phyloP scores from a whole-genome alignment of 92 coral and sea anemone species.

The Palythoa grandis region DNA sequence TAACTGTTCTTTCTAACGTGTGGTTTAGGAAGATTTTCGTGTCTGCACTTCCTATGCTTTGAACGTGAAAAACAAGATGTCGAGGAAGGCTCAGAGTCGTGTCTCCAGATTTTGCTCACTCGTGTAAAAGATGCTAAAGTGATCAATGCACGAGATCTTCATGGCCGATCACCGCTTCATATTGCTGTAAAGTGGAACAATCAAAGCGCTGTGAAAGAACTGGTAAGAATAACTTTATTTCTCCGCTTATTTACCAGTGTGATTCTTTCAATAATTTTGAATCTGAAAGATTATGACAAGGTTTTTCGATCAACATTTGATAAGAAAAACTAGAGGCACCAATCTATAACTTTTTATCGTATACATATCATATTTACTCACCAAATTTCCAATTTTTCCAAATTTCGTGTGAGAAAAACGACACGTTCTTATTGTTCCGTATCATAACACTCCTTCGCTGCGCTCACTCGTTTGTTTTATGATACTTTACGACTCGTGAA shows the following conservation, averaged over 20 bases:
- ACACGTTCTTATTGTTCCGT: no score
- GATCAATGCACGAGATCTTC: constrained; percentile 68
- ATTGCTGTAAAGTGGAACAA: constrained; percentile 74
- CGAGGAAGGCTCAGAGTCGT: constrained; percentile 26
- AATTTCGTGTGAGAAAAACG: no score
- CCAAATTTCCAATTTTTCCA: no score
- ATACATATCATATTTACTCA: no score
- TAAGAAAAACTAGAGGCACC: no score
- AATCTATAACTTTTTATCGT: no score
- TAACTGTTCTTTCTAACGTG: neutral
- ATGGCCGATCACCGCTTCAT: constrained; percentile 87
- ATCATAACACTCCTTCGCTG: no score
- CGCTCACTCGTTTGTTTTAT: no score
- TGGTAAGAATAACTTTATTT: constrained; percentile 49
- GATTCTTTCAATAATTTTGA: neutral
- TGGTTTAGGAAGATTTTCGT: constrained; percentile 67
- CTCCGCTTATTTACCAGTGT: neutral
- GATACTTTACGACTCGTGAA: no score
- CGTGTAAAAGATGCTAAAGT: constrained; percentile 44
- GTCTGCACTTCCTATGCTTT: constrained; percentile 72
- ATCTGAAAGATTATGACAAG: neutral
- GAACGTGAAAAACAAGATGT: constrained; percentile 29
- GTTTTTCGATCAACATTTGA: no score
- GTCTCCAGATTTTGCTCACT: constrained; percentile 34
- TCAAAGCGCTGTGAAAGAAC: constrained; percentile 59